These are phyloP conservation scores for Trissolcus basalis DNA, from an alignment of 1,140 invertebrate species.

Conservation along the genomic window DNA sequence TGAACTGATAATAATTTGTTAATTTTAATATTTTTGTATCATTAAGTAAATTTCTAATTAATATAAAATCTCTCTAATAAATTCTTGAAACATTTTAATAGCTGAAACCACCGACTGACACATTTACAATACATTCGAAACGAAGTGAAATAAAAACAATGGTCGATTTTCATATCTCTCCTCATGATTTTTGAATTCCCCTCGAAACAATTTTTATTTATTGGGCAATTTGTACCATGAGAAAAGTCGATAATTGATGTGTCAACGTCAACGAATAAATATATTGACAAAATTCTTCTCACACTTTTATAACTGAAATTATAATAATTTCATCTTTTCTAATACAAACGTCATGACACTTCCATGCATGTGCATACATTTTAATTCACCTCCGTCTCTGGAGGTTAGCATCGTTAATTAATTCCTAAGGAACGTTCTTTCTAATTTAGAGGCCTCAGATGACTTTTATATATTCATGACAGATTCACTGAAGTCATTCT, in stretches of 20 bases:
- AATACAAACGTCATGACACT: slow-evolving; percentile 15
- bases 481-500: slow-evolving; percentile 30
- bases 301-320: slow-evolving; percentile 17
- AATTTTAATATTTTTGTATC: no score
- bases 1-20: no score
- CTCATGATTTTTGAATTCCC: no score
- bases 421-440: slow-evolving; percentile 27
- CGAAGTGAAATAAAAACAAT: no score
- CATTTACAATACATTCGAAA: no score
- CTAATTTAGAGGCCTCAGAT: slow-evolving; percentile 19
- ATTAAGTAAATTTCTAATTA: no score
- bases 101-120: no score
- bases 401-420: slow-evolving; percentile 14
- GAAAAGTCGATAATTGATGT: slow-evolving; percentile 6
- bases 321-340: slow-evolving; percentile 14
- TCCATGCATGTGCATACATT: slow-evolving; percentile 2
- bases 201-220: no score
- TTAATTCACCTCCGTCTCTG: slow-evolving; percentile 2
- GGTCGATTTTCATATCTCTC: no score
- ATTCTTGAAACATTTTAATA: no score
- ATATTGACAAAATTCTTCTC: slow-evolving; percentile 22
- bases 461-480: slow-evolving; percentile 25
- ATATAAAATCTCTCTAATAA: no score
- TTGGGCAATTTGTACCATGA: slow-evolving; percentile 26
- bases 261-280: slow-evolving; percentile 7